phyloP scores from a whole-genome alignment of 2,797 vertebrate genomes.

The Lepus oiostolus region DNA sequence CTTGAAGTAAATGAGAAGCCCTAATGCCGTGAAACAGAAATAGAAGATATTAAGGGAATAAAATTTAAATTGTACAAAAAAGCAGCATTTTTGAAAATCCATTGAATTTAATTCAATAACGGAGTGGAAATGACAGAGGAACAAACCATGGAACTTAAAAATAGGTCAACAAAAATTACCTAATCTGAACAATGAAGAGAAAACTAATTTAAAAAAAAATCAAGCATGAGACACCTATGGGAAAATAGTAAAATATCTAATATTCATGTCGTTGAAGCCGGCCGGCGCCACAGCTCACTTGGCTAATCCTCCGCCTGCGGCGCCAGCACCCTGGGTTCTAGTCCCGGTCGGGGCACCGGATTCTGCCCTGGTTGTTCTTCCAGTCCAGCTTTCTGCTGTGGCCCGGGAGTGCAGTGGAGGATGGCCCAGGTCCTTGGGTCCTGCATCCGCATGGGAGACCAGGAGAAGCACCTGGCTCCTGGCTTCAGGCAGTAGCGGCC shows the following conservation, averaged over 20 bases:
- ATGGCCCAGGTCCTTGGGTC: too few relatives aligned
- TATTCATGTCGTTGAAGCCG: neutral
- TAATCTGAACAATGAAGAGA: neutral
- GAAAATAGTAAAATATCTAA: neutral
- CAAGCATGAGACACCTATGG: neutral
- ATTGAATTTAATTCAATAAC: neutral
- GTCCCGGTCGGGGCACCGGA: too few relatives aligned
- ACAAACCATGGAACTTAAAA: neutral
- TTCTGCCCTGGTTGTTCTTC: too few relatives aligned
- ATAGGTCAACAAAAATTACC: neutral
- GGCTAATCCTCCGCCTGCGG: too few relatives aligned
- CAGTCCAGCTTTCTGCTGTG: too few relatives aligned
- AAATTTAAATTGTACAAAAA: conserved; percentile 8
- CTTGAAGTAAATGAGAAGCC: conserved; percentile 2
- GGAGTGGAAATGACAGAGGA: neutral
- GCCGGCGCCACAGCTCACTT: too few relatives aligned
- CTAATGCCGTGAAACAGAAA: neutral
- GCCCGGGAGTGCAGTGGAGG: too few relatives aligned
- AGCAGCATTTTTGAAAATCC: neutral
- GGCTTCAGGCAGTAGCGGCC: too few relatives aligned
- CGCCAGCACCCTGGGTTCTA: too few relatives aligned
- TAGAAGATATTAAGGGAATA: neutral
- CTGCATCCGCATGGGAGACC: too few relatives aligned
- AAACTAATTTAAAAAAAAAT: neutral
- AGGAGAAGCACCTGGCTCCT: too few relatives aligned